Evolutionary conservation across 2,888 invertebrate species (phyloP), one percentile per base, ranked within the genome.

Genomic region (Zaprionus bogoriensis): DNA sequence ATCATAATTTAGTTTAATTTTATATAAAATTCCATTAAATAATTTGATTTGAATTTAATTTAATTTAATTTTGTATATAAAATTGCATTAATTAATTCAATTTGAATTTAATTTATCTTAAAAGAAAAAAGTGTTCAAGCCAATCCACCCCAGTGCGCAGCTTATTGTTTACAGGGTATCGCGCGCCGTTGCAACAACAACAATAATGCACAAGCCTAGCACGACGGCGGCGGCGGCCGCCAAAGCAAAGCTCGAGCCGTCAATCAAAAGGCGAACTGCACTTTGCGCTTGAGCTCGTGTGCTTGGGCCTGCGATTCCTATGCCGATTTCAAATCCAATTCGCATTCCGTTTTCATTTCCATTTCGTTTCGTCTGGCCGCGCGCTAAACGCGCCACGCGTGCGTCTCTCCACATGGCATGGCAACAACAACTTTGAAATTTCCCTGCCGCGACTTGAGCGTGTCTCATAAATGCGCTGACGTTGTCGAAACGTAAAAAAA

Each of bases 311-410:
- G 14, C 32, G 14, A 32, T 12, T 14, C 30, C 32, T 63, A 81
- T 75, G 60, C 72, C 69, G 66, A 65, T 72, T 77, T 60, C 60
- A 67, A 66, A 69, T 54, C 59, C 51, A 59, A 28, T 59, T 52
- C 62, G 38, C 66, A 81, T 75, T 67, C 72, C 66, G 66, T 71
- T 74, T 77, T 62, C 62, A 70, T 72, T 72, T 54, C 59, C 51
- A 64, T 42, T 59, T 52, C 62, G 41, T 54, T 58, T 61, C 44
- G 42, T 71, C 75, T 63, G 58, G 44, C 45, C 41, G 55, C 59
- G 48, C 58, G 55, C 51, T 59, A 70, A 44, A 58, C 59, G 48
- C 58, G 55, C 51, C 61, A 70, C 77, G 70, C n/a, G 20, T n/a
- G n/a, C n/a, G 41, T 20, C 20, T 6, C 17, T n/a, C 20, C 27